phyloP scores from a whole-genome alignment of 2,797 vertebrate species.

The Mionectes olivaceus region DNA sequence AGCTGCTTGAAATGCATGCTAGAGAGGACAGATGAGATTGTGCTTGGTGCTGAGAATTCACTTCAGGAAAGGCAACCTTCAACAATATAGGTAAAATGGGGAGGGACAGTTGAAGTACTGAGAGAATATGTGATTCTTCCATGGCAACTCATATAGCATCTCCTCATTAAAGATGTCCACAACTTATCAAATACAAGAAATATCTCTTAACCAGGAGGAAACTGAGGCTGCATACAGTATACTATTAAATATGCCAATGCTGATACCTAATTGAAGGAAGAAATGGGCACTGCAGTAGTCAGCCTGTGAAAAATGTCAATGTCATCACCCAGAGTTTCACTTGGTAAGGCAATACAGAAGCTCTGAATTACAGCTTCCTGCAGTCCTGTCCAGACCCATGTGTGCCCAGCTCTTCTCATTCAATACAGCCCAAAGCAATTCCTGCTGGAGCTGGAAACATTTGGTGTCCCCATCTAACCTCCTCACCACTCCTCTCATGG shows the following conservation, averaged over 20 bases:
- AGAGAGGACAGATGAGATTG: neutral
- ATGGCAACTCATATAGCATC: neutral
- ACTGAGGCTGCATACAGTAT: neutral
- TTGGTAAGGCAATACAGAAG: slow-evolving; percentile 16
- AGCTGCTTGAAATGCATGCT: neutral
- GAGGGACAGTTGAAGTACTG: neutral
- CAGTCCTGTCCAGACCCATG: neutral
- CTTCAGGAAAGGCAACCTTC: neutral
- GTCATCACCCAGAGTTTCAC: neutral
- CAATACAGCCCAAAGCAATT: slow-evolving; percentile 14
- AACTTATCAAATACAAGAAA: neutral
- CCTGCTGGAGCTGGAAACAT: neutral
- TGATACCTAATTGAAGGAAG: neutral
- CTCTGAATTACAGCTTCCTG: neutral
- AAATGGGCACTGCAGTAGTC: neutral
- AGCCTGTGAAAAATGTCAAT: neutral
- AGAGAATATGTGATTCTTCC: neutral
- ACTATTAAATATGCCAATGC: neutral
- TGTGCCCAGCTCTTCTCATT: slow-evolving; percentile 11
- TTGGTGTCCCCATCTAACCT: slow-evolving; percentile 35
- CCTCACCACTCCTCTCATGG: neutral
- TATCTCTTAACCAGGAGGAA: neutral
- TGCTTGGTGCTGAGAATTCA: neutral
- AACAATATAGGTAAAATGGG: neutral
- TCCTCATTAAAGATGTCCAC: neutral